Evolutionary conservation across 2,888 invertebrate species (phyloP), one percentile per base, ranked within the genome.

Genomic region (Hirtodrosophila cameraria): DNA sequence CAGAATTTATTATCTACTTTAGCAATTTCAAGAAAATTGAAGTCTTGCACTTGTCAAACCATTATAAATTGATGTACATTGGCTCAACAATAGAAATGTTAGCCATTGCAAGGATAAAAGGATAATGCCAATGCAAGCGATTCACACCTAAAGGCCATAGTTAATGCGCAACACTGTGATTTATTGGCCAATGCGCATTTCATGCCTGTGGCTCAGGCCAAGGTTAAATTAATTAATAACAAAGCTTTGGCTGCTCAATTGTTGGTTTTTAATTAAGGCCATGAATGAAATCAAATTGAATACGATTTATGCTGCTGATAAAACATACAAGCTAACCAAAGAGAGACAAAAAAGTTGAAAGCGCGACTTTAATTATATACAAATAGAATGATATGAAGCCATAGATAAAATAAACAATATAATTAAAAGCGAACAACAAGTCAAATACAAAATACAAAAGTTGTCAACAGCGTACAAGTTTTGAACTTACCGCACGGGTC

Each of bases 201-300:
- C 50, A 48, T 64, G 70, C 6, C 23, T 3, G 23, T 23, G 8
- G 8, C 57, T 30, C 50, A 31, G 54, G 53, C 50, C 67, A 69
- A 73, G 83, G 87, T 68, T 68, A 87, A 76, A 82, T 82, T 87
- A 85, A 85, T 87, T 87, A 82, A 77, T 75, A 86, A 72, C 81
- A 76, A 69, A 57, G 60, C 59, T 50, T 27, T 30, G 39, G 49
- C 46, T 58, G 39, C 31, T 42, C 46, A 48, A 38, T 57, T 86
- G 81, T 86, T 86, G 78, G 49, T 86, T 86, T 83, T 86, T 84
- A 84, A 83, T 83, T 86, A 85, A 84, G 82, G 68, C 73, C 35
- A 43, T 55, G 69, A 66, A 72, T 70, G 75, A 42, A 48, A 70
- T 73, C 60, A 68, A 75, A 72, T 69, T 73, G 69, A 54, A 71